A percentile compares a stretch with the other conserved stretches of the same genome.
phyloP scores from a whole-genome alignment of 1,140 invertebrate species.

The Papilio xuthus region DNA sequence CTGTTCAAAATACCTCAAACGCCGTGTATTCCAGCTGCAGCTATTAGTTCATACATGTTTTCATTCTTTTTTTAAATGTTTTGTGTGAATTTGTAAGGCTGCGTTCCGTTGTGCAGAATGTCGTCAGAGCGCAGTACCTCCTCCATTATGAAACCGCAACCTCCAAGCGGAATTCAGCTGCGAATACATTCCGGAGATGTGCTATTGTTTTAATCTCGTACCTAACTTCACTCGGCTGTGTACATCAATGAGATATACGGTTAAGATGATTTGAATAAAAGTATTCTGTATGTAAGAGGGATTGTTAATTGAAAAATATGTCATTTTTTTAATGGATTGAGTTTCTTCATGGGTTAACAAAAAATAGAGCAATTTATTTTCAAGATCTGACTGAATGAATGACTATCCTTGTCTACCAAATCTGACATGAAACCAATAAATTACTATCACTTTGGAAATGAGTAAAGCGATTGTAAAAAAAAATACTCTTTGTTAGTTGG shows the following conservation, averaged over 20 bases:
- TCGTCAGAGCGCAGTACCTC: not conserved
- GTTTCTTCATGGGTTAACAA: not conserved
- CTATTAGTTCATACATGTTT: not conserved
- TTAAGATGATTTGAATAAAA: not conserved
- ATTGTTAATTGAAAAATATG: conserved; percentile 7
- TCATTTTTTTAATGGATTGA: not conserved
- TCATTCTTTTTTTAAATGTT: conserved; percentile 1
- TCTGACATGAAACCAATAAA: not conserved
- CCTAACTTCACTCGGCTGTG: not conserved
- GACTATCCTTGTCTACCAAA: not conserved
- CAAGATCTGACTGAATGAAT: not conserved
- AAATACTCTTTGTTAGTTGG: too few relatives aligned
- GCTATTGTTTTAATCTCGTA: conserved; percentile 12
- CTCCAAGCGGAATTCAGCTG: conserved; percentile 7
- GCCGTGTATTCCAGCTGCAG: not conserved
- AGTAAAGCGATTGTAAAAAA: too few relatives aligned
- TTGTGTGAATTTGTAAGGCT: conserved; percentile 6
- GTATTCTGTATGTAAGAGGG: not conserved
- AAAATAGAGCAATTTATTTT: not conserved
- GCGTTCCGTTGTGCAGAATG: conserved; percentile 7
- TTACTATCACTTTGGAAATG: not conserved
- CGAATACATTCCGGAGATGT: conserved; percentile 10
- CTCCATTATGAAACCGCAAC: conserved; percentile 21
- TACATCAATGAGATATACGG: not conserved
- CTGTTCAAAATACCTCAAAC: not conserved